Conservation (phyloP, 1,140 invertebrate species). For the Colletes gigas region DNA sequence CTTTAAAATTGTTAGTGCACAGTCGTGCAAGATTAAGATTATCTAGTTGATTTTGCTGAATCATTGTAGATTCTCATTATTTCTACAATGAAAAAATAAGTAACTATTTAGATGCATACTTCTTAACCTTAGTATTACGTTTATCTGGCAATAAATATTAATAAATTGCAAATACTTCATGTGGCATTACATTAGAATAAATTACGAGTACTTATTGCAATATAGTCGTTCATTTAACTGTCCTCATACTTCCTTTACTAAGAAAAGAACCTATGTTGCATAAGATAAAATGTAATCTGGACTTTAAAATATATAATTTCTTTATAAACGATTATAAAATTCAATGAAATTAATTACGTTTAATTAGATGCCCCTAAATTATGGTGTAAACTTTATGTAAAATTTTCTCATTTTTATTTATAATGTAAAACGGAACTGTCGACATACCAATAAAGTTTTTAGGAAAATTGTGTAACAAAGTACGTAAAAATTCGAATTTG, state of each 20-base stretch:
- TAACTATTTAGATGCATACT: no score
- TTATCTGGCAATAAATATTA: neutral
- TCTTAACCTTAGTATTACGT: neutral
- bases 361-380: neutral
- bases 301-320: neutral
- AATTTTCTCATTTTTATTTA: neutral
- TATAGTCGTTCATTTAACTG: neutral
- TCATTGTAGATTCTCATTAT: neutral
- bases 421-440: neutral
- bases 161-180: neutral
- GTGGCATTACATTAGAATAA: neutral
- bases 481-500: neutral
- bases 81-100: neutral
- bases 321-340: no score
- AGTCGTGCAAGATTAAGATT: neutral
- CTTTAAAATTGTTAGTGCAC: neutral
- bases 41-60: conserved; percentile 13
- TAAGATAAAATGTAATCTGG: neutral
- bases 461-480: neutral
- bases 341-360: neutral
- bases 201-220: neutral
- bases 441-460: neutral
- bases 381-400: neutral
- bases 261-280: neutral
- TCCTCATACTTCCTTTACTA: neutral